A percentile compares a stretch with the other conserved stretches of the same genome.
phyloP scores from a whole-genome alignment of 2,888 invertebrate genomes.

The Nasonia oneida region DNA sequence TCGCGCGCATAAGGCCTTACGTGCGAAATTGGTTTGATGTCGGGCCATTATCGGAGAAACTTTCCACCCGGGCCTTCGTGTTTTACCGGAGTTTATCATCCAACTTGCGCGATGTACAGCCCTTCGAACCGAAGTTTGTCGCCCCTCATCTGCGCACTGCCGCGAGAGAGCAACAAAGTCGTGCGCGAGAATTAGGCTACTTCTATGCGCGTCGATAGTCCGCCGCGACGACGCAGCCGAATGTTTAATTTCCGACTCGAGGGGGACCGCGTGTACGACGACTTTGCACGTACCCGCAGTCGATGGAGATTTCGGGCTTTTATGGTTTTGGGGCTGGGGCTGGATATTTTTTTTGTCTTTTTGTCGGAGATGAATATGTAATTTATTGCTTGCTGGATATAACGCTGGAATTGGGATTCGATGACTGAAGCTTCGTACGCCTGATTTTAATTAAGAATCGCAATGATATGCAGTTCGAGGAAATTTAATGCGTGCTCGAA shows the following conservation, averaged over 20 bases:
- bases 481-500: neutral
- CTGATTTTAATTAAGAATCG: neutral
- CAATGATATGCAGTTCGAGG: neutral
- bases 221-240: conserved; percentile 7
- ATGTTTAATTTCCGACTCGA: conserved; percentile 40
- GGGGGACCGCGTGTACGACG: neutral
- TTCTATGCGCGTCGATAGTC: conserved; percentile 52
- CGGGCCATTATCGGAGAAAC: conserved; percentile 75
- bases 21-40: conserved; percentile 71
- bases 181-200: conserved; percentile 62
- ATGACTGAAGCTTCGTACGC: no score
- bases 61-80: conserved; percentile 70
- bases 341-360: conserved; percentile 5
- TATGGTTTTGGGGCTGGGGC: neutral
- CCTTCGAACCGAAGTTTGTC: conserved; percentile 56
- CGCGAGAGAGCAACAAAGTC: conserved; percentile 41
- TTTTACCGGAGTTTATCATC: conserved; percentile 74
- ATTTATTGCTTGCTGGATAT: neutral
- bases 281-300: neutral
- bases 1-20: conserved; percentile 63
- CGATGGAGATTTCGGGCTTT: neutral
- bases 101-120: conserved; percentile 59
- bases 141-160: conserved; percentile 56
- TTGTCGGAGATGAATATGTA: neutral
- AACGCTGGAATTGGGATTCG: neutral